These are phyloP conservation scores for Xylophagus ater DNA, from an alignment of 2,888 invertebrate genomes.

Conservation along the genomic window DNA sequence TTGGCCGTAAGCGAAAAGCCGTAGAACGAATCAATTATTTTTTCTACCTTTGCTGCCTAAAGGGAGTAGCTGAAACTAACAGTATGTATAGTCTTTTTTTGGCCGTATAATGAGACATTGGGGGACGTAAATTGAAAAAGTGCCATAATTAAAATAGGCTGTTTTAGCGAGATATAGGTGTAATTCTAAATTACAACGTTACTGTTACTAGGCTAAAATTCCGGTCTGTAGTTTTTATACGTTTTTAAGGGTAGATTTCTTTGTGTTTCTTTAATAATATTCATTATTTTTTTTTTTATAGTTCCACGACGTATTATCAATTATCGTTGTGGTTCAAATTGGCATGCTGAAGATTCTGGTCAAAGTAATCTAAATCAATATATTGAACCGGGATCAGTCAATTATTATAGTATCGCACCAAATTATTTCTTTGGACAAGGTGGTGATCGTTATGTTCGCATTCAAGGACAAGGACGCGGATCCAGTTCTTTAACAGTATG, in stretches of 20 bases:
- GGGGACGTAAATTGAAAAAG: too few relatives aligned
- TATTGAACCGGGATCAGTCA: conserved; percentile 51
- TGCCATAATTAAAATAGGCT: too few relatives aligned
- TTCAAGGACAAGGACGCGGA: conserved; percentile 45
- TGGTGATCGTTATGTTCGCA: conserved; percentile 42
- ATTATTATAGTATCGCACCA: conserved; percentile 56
- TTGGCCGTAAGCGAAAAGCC: too few relatives aligned
- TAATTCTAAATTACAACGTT: too few relatives aligned
- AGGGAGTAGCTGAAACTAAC: too few relatives aligned
- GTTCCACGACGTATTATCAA: conserved; percentile 52
- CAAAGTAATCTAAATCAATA: conserved; percentile 45
- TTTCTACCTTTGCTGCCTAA: too few relatives aligned
- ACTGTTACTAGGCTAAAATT: too few relatives aligned
- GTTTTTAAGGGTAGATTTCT: conserved; percentile 12
- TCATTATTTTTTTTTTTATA: conserved; percentile 24
- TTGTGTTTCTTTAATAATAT: background rate
- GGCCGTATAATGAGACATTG: too few relatives aligned
- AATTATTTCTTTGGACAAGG: conserved; percentile 56
- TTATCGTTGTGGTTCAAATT: conserved; percentile 47
- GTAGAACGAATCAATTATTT: too few relatives aligned
- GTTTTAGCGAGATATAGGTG: too few relatives aligned
- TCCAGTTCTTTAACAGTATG: conserved; percentile 49
- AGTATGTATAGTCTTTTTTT: too few relatives aligned
- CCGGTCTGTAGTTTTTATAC: too few relatives aligned
- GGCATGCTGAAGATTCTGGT: conserved; percentile 40